Evolutionary conservation across 2,888 invertebrate genomes (phyloP).

Genomic region (Tetranychus truncatus): DNA sequence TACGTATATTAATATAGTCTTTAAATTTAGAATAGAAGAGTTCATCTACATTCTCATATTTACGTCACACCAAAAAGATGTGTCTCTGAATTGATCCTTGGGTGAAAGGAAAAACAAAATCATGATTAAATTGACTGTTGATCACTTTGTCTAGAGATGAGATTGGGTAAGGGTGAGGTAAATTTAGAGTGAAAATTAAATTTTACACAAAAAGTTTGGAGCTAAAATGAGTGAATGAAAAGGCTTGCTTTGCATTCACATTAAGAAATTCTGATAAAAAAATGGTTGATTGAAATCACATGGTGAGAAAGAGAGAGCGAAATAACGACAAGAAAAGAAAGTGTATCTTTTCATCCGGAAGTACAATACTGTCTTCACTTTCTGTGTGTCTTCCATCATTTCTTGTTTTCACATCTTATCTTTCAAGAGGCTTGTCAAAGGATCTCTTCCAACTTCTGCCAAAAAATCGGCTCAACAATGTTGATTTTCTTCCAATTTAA

Average conservation of each 20-base stretch:
- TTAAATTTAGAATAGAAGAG: background rate
- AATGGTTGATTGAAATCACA: background rate
- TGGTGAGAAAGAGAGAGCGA: background rate
- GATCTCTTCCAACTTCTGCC: background rate
- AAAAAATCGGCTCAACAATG: background rate
- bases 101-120: no score
- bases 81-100: no score
- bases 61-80: background rate
- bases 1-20: background rate
- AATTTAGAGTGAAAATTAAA: no score
- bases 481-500: background rate
- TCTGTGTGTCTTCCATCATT: background rate
- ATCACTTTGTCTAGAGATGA: no score
- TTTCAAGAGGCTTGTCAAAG: background rate
- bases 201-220: no score
- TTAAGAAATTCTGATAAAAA: background rate
- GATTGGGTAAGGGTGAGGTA: no score
- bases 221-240: background rate
- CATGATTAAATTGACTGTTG: no score
- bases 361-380: background rate
- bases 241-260: background rate
- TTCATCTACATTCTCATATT: background rate
- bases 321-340: background rate
- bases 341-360: background rate
- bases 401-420: background rate